Evolutionary conservation across 2,797 vertebrate genomes (phyloP), one percentile per base, ranked within the genome.

Genomic region (Acipenser ruthenus): DNA sequence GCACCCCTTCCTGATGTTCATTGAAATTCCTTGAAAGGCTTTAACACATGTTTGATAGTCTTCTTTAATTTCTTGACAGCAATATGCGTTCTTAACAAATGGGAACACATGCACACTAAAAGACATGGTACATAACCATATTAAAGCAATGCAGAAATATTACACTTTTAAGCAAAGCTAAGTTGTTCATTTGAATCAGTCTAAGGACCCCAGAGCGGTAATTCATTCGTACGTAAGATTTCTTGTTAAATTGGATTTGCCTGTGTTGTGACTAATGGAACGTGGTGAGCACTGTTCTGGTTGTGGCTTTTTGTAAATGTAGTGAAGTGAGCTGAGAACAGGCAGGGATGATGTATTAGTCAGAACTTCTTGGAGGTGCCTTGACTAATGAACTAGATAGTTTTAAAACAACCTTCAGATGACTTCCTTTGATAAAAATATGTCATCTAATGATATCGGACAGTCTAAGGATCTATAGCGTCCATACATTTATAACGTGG

Each of bases 361-460:
- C n/a, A 55, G 53, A 55, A 55, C 53, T 55, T 55, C 53, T 55
- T 55, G 53, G 18, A 55, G n/a, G n/a, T 55, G 7, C 53, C 6
- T 55, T 55, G 53, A n/a, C 53, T 55, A 55, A 55, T 55, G 53
- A 55, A 55, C 10, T 55, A 55, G 53, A 55, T n/a, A 9, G 53
- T 55, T 55, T 55, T 55, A 55, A 55, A 55, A 55, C 53, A 55
- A 55, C 53, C 53, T 55, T 55, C 53, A 55, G 53, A 55, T 55
- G 53, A 55, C 53, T 55, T 55, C 53, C 53, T n/a, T 55, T 37
- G 37, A 37, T 37, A 55, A n/a, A 18, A 55, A 55, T 55, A 55
- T 6, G 55, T 55, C 53, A 55, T 55, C 53, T n/a, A 10, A 55
- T 55, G 53, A 55, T 10, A 55, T 55, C n/a, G 2, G 7, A 55